A percentile compares a stretch with the other conserved stretches of the same genome.
These are phyloP conservation scores for Xylophagus ater DNA, from an alignment of 2,888 invertebrate genomes.

Conservation along the genomic window DNA sequence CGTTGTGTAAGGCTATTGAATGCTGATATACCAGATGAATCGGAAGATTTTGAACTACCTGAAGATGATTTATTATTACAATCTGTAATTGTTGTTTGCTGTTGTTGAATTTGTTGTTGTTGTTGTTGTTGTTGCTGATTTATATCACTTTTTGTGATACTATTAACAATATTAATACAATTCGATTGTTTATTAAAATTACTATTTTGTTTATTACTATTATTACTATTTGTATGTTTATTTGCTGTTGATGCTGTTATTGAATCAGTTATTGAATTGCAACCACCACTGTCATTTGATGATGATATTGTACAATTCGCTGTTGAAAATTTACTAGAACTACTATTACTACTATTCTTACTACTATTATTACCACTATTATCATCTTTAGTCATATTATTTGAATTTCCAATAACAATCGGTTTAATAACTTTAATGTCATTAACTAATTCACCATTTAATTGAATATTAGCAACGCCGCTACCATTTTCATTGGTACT, in stretches of 20 bases:
- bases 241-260: constrained; percentile 2
- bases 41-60: constrained; percentile 26
- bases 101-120: constrained; percentile 9
- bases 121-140: neutral
- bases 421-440: constrained; percentile 36
- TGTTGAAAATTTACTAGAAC: constrained; percentile 39
- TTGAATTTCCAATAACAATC: constrained; percentile 22
- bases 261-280: constrained; percentile 5
- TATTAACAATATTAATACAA: constrained; percentile 26
- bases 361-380: constrained; percentile 29
- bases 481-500: constrained; percentile 24
- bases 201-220: constrained; percentile 24
- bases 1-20: constrained; percentile 59
- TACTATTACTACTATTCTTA: constrained; percentile 28
- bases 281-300: constrained; percentile 22
- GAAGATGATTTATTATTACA: constrained; percentile 30
- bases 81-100: constrained; percentile 4
- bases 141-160: constrained; percentile 9
- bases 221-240: constrained; percentile 27
- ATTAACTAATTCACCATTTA: constrained; percentile 32
- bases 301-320: constrained; percentile 39
- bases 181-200: constrained; percentile 34
- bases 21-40: constrained; percentile 31
- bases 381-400: constrained; percentile 15
- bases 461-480: constrained; percentile 20